These are phyloP conservation scores for Chelon auratus DNA, from an alignment of 2,797 vertebrate genomes.

Conservation along the genomic window DNA sequence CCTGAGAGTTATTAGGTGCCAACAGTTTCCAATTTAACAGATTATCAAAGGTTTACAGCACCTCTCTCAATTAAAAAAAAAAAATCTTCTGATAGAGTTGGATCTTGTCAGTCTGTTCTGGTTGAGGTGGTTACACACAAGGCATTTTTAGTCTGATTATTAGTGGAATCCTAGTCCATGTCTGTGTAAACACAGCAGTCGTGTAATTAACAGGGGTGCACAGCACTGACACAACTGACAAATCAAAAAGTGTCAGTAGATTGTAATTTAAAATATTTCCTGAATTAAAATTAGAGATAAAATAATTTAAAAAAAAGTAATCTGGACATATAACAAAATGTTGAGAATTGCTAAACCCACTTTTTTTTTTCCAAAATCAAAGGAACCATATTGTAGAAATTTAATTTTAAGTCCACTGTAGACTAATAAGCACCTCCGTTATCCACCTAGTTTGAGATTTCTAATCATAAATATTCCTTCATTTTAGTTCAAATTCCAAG, in stretches of 20 bases:
- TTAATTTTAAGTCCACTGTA: slow-evolving; percentile 4
- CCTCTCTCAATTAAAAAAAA: too few relatives aligned
- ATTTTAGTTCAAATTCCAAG: slow-evolving; percentile 10
- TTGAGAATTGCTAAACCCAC: neutral
- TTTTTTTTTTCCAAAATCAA: neutral
- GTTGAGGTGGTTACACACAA: too few relatives aligned
- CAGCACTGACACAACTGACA: neutral
- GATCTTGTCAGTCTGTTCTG: too few relatives aligned
- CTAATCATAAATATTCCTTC: slow-evolving; percentile 10
- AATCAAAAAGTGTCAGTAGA: slow-evolving; percentile 16
- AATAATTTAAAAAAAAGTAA: neutral
- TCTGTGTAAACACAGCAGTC: too few relatives aligned
- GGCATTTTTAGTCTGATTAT: too few relatives aligned
- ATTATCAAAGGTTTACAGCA: too few relatives aligned
- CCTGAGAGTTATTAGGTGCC: too few relatives aligned
- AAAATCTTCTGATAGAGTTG: too few relatives aligned
- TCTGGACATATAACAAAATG: neutral
- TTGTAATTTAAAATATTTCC: slow-evolving; percentile 24
- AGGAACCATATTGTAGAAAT: neutral
- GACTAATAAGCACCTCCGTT: neutral
- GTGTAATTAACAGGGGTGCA: too few relatives aligned
- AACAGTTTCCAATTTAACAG: too few relatives aligned
- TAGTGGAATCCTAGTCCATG: too few relatives aligned
- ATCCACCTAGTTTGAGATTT: neutral
- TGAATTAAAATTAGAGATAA: neutral